Evolutionary conservation across 2,888 invertebrate species (phyloP), one percentile per base, ranked within the genome.

Genomic region (Rhagonycha lutea): DNA sequence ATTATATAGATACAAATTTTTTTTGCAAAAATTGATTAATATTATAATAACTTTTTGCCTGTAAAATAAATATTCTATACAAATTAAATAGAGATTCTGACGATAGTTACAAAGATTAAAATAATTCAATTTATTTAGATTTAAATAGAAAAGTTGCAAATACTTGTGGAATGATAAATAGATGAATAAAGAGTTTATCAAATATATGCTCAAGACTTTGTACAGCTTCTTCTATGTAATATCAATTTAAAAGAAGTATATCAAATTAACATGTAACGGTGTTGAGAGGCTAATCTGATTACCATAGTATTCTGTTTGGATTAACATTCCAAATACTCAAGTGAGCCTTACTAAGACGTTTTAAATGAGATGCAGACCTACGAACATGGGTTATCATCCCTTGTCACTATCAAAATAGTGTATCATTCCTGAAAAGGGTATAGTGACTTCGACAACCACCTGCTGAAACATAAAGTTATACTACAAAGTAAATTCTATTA

Each of bases 301-400:
- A 76, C 61, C 68, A 75, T 73, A 68, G 73, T 68, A 73, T 73
- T 76, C 69, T 63, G 73, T 77, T 67, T 47, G 68, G 74, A 77
- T 77, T 74, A 77, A 77, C 77, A 77, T 77, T 77, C 77, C 77
- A 26, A 68, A 62, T 74, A 67, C 69, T 76, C 61, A 67, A 61
- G 68, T 69, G 63, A 65, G 68, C 71, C 70, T 63, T 69, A 61
- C 47, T 69, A 77, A 71, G 70, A 74, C 71, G 18, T 73, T 71
- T 77, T 70, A 77, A 74, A 76, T 73, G 69, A 77, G 73, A 74
- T 76, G 72, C 70, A 73, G 69, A 68, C 72, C 68, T 32, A 70
- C 72, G 67, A 73, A 70, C 69, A 67, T 60, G 72, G 72, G 72
- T 76, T 75, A 76, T 76, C 76, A 76, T 76, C 74, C 73, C 74